Conservation (phyloP, 2,797 vertebrate genomes). For the Hippocampus kuda region DNA sequence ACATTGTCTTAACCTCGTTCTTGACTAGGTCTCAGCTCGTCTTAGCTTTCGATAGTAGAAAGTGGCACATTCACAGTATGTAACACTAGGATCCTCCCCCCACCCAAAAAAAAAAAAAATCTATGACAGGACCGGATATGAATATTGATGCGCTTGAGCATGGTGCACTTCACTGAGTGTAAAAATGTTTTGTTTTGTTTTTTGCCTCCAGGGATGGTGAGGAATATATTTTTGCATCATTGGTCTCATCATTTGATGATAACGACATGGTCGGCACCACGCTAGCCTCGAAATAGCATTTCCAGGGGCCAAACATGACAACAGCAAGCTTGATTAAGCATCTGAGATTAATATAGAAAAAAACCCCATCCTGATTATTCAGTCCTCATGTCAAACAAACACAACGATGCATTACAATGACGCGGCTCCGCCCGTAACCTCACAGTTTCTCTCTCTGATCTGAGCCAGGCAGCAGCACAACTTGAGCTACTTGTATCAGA, state of each 20-base stretch:
- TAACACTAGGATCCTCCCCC: no score
- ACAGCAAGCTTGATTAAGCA: constrained; percentile 1
- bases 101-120: not conserved
- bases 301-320: not conserved
- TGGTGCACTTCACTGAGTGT: not conserved
- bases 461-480: constrained; percentile 38
- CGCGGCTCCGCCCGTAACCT: no score
- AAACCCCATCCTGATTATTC: not conserved
- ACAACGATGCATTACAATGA: not conserved
- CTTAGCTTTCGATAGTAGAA: no score
- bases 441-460: constrained; percentile 1
- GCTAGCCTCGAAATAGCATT: not conserved
- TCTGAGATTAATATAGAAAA: not conserved
- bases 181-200: not conserved
- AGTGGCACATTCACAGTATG: not conserved
- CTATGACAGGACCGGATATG: not conserved
- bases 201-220: not conserved
- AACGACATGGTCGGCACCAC: not conserved
- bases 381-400: not conserved
- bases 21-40: no score
- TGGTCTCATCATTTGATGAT: not conserved
- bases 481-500: constrained; percentile 17
- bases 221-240: constrained; percentile 4
- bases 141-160: not conserved
- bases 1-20: no score